Conservation (phyloP, 2,113 vertebrate species). For the Bothrops jararaca region DNA sequence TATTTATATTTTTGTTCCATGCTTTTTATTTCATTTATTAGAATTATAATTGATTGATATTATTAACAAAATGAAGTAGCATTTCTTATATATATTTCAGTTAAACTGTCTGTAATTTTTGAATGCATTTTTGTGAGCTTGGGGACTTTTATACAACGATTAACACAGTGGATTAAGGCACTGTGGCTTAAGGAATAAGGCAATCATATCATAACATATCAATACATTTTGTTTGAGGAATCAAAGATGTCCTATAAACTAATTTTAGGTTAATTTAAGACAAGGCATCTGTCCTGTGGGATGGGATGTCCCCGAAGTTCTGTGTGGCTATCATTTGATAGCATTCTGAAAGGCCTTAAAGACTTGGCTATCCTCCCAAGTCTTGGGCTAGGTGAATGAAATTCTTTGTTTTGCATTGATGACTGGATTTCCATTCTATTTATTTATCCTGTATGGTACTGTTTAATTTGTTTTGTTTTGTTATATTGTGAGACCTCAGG, state of each 20-base stretch:
- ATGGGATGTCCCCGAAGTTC: not conserved
- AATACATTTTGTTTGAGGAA: not conserved
- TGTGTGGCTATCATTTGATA: not conserved
- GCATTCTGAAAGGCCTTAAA: not conserved
- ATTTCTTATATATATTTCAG: not conserved
- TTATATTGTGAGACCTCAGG: not conserved
- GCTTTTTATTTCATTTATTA: rapidly evolving
- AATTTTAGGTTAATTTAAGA: not conserved
- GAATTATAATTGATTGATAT: not conserved
- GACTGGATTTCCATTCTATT: not conserved
- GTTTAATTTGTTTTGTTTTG: not conserved
- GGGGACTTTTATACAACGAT: not conserved
- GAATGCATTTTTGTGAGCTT: not conserved
- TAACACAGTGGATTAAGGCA: not conserved
- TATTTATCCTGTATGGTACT: not conserved
- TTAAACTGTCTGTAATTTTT: slow-evolving; percentile 14
- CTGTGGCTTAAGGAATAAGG: no score
- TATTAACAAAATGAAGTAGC: not conserved
- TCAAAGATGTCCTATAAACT: not conserved
- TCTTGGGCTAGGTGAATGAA: not conserved
- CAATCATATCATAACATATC: not conserved
- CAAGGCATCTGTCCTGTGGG: not conserved
- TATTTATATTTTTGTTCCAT: slow-evolving; percentile 3
- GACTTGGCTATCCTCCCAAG: not conserved
- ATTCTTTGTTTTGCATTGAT: not conserved